Base-by-base conservation (phyloP, 2,888 invertebrate species). In the Amphimallon solstitiale region DNA sequence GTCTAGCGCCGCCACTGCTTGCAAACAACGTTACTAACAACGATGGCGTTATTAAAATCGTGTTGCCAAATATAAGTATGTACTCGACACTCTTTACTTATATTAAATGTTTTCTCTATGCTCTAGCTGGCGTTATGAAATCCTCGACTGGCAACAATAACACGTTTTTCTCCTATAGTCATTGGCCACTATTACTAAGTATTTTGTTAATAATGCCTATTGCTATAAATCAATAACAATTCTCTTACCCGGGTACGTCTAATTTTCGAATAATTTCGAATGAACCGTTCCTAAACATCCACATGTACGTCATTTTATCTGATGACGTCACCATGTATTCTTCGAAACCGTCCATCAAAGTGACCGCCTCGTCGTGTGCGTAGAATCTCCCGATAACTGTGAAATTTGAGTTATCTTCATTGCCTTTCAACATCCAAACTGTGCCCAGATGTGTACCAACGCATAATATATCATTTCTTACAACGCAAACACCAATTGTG, bases 371-470 rank as follows among this genome's bases (percentile, higher is more conserved):
- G 34, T 75, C 71, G 61, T 74, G 74, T 0, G 73, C 73, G 59
- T 71, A 69, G 48, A 73, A 71, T 10, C 72, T 68, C n/a, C 72
- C 70, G 2, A 72, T 7, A 10, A 70, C 65, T 15, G 48, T 60
- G 40, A 75, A 74, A 61, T 68, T 62, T 3, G 66, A 51, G 6
- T 71, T 66, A 9, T 62, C 40, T 4, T 73, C 71, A 23, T 63
- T 63, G 15, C 59, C 62, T 62, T 69, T 63, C 29, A 77, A 76
- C 67, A 75, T 64, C 71, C 72, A 75, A 29, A 77, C 67, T 4
- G 72, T 71, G n/a, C 76, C 77, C 34, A 72, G 61, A 51, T 67
- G 71, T 9, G 75, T 72, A 0, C 76, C 77, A 17, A 77, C 67
- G 45, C 75, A 76, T 4, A 77, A 61, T 0, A 67, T 65, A 35